Conservation (phyloP, 2,797 vertebrate genomes). For the Myoxocephalus aenaeus region DNA sequence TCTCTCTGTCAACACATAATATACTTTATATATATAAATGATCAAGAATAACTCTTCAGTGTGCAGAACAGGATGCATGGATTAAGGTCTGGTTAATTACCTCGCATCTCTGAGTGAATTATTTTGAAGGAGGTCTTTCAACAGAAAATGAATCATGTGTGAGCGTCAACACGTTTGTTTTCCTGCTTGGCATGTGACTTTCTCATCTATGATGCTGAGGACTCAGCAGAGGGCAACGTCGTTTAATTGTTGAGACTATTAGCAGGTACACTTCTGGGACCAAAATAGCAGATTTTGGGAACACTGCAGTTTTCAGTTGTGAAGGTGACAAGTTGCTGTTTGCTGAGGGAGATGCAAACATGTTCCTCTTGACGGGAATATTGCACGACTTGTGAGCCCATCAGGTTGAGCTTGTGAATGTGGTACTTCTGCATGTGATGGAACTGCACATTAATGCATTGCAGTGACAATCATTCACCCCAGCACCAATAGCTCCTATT, state of each 20-base stretch:
- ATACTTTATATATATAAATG: background rate
- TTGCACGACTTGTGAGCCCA: background rate
- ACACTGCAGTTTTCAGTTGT: slow-evolving; percentile 30
- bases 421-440: background rate
- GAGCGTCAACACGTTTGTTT: slow-evolving; percentile 5
- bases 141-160: background rate
- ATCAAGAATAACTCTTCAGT: slow-evolving; percentile 25
- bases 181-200: slow-evolving; percentile 20
- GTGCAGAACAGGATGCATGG: slow-evolving; percentile 19
- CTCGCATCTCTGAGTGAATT: slow-evolving; percentile 1
- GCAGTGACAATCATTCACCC: slow-evolving; percentile 11
- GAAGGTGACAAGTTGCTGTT: slow-evolving; percentile 25
- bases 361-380: slow-evolving; percentile 4
- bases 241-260: slow-evolving; percentile 63
- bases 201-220: slow-evolving; percentile 38
- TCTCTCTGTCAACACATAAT: background rate
- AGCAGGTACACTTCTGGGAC: slow-evolving; percentile 39
- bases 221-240: slow-evolving; percentile 33
- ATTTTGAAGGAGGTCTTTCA: slow-evolving; percentile 10
- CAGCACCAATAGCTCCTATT: background rate
- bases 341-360: slow-evolving; percentile 5
- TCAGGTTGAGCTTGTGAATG: background rate
- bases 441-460: background rate
- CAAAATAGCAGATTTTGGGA: slow-evolving; percentile 50
- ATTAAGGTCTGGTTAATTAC: slow-evolving; percentile 25